phyloP scores from a whole-genome alignment of 2,113 vertebrate genomes.

The Andinoacara biseriatus region DNA sequence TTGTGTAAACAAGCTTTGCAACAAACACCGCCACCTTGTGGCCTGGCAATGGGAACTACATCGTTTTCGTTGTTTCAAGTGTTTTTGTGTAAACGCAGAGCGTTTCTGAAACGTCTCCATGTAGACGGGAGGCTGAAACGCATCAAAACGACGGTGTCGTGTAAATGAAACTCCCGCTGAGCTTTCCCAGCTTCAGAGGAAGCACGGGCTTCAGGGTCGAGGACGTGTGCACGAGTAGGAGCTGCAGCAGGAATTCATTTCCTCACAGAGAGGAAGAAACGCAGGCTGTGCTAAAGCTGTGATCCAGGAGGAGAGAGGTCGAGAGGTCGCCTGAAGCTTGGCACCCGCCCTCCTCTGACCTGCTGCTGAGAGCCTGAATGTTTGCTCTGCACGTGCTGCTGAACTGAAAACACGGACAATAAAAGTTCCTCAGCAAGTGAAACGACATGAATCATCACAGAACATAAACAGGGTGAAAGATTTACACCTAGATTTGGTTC shows the following conservation, averaged over 20 bases:
- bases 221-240: not conserved
- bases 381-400: not conserved
- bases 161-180: too few relatives aligned
- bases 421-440: not conserved
- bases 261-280: not conserved
- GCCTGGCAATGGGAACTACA: too few relatives aligned
- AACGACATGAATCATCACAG: not conserved
- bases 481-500: not conserved
- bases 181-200: not conserved
- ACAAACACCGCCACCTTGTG: too few relatives aligned
- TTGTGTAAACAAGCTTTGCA: too few relatives aligned
- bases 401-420: not conserved
- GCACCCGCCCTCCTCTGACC: not conserved
- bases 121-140: too few relatives aligned
- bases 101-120: too few relatives aligned
- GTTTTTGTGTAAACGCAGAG: too few relatives aligned
- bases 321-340: not conserved
- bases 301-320: not conserved
- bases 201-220: not conserved
- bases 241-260: conserved; percentile 14
- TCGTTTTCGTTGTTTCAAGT: too few relatives aligned
- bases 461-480: not conserved
- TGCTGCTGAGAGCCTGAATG: not conserved
- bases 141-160: too few relatives aligned
- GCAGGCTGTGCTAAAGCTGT: conserved; percentile 2